Conservation (phyloP, 2,888 invertebrate genomes). For the Drosophila buzzatii region DNA sequence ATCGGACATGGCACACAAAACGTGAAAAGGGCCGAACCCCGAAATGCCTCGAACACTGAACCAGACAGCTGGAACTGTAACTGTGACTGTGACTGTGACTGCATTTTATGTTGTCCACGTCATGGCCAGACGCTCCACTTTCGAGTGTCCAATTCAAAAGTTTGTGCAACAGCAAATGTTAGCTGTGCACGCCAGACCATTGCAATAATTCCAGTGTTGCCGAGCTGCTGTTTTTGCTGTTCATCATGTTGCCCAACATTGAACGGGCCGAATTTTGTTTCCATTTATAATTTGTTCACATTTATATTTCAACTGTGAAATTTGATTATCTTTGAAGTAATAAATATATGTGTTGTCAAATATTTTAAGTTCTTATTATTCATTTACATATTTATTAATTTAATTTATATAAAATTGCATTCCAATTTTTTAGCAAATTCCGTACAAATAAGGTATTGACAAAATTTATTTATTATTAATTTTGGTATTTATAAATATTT, state of each 20-base stretch:
- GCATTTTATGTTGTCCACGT: slow-evolving; percentile 72
- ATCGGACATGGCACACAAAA: slow-evolving; percentile 47
- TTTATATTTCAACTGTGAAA: slow-evolving; percentile 1
- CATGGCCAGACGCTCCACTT: slow-evolving; percentile 55
- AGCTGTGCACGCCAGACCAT: slow-evolving; percentile 16
- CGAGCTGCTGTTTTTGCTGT: slow-evolving; percentile 49
- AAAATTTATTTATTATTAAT: background rate
- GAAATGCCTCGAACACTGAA: slow-evolving; percentile 23
- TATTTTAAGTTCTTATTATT: too few species aligned
- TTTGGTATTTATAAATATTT: background rate
- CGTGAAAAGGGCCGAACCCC: slow-evolving; percentile 68
- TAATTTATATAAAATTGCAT: too few species aligned
- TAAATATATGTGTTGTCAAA: too few species aligned
- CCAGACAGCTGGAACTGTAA: slow-evolving; percentile 8
- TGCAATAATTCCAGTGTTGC: slow-evolving; percentile 10
- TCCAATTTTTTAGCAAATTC: too few species aligned
- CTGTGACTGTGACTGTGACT: slow-evolving; percentile 9
- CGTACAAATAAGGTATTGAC: too few species aligned
- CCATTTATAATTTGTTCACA: slow-evolving; percentile 12
- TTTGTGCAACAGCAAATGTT: slow-evolving; percentile 48
- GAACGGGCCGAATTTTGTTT: background rate
- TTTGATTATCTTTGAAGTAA: background rate
- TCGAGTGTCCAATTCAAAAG: slow-evolving; percentile 64
- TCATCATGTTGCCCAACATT: slow-evolving; percentile 33
- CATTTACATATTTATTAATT: too few species aligned